Conservation (phyloP, 2,888 invertebrate genomes). For the Tipula confusa region DNA sequence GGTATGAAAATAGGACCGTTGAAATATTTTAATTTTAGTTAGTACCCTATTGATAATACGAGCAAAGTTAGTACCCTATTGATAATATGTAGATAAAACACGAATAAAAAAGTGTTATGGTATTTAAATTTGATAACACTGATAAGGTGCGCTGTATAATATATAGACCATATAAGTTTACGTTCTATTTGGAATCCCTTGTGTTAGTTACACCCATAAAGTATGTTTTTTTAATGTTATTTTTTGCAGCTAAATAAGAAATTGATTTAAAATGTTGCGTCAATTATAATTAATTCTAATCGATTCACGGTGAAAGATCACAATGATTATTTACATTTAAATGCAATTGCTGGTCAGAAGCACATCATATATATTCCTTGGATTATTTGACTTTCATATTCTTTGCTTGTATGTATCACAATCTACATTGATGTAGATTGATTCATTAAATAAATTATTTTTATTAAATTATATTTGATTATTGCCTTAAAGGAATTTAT, state of each 20-base stretch:
- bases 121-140: background rate
- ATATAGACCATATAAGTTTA: background rate
- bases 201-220: background rate
- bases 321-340: too few relatives aligned
- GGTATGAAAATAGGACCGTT: too few relatives aligned
- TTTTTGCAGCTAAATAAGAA: background rate
- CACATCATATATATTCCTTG: too few relatives aligned
- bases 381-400: too few relatives aligned
- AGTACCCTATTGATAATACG: background rate
- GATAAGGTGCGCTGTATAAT: background rate
- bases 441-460: background rate
- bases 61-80: too few relatives aligned
- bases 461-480: background rate
- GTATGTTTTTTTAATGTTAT: background rate
- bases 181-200: background rate
- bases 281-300: too few relatives aligned
- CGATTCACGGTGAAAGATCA: too few relatives aligned
- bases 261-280: background rate
- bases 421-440: too few relatives aligned
- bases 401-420: background rate
- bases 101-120: background rate
- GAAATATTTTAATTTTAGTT: too few relatives aligned
- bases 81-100: background rate
- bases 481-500: background rate
- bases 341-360: too few relatives aligned